These are phyloP conservation scores for Channallabes apus DNA, from an alignment of 2,797 vertebrate species.

Conservation along the genomic window DNA sequence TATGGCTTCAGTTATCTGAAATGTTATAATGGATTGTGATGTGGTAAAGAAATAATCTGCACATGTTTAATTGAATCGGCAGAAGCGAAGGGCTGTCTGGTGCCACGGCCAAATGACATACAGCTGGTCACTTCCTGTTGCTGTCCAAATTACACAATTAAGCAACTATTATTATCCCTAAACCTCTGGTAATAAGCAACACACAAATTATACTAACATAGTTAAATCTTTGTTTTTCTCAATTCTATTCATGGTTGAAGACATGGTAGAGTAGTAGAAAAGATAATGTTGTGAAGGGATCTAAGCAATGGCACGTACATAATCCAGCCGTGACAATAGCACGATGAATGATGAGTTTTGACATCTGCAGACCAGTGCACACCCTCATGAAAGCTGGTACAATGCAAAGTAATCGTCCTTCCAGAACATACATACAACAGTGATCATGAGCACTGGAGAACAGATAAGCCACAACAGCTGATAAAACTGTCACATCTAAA, in stretches of 20 bases:
- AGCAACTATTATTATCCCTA: background rate
- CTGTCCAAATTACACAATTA: background rate
- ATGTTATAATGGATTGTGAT: background rate
- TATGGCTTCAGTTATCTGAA: background rate
- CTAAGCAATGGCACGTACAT: constrained; percentile 50
- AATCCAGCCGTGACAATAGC: constrained; percentile 41
- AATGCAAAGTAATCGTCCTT: constrained; percentile 14
- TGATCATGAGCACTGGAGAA: background rate
- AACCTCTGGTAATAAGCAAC: background rate
- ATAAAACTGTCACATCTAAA: background rate
- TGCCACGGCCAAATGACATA: background rate
- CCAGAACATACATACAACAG: background rate
- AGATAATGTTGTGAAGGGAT: constrained; percentile 47
- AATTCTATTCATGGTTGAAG: constrained; percentile 51
- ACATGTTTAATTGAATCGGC: background rate
- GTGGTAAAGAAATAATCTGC: constrained; percentile 13
- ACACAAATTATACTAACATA: constrained; percentile 46
- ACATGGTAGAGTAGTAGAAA: constrained; percentile 36
- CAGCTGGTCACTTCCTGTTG: background rate
- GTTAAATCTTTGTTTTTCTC: constrained; percentile 35
- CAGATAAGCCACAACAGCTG: background rate
- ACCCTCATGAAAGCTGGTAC: constrained; percentile 36
- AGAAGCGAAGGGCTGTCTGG: background rate
- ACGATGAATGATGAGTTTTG: background rate
- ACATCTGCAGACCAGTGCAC: constrained; percentile 9